Base-by-base conservation (phyloP, 2,113 vertebrate genomes). In the Xyrauchen texanus region DNA sequence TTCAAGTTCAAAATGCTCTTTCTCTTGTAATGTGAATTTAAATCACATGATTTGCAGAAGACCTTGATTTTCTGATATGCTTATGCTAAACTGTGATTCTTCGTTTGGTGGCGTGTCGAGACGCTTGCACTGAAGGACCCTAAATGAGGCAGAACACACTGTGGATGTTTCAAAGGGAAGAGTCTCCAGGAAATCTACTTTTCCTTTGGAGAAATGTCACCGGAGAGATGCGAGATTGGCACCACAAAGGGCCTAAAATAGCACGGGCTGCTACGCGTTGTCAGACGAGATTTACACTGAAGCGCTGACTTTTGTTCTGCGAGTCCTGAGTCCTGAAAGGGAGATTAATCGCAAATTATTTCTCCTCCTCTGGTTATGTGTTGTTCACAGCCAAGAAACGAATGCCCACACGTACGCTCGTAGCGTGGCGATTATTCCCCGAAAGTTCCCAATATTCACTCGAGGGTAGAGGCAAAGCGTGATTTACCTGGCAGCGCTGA, bases 141-240 rank as follows among this genome's bases (percentile, higher is more conserved):
- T 86, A 87, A 91, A 90, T 93, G 92, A 89, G 92, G 21, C 21
- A 34, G 21, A 34, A 34, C 21, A 34, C 21, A 34, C 89, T 87
- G 86, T 96, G 95, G 95, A 98, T 97, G 96, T 97, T 95, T 95
- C 95, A 96, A 95, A 94, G 94, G 94, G 95, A 94, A 94, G 55
- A 96, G 96, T 98, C 96, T 97, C 96, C 96, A 98, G 96, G 97
- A 99, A 99, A 99, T 98, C 94, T 93, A 96, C 94, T 96, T 95
- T 97, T 94, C 96, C 96, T 98, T 98, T 97, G 94, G 96, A 98
- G 97, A 98, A 98, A 97, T 98, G 97, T 98, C 96, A 96, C 93
- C 93, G 95, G 94, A 93, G 91, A 95, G 95, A 96, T 96, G 96
- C 93, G 91, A 99, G 97, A 99, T 98, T 99, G 97, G 95, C 97